phyloP scores from a whole-genome alignment of 2,888 invertebrate species.

The Fabriciana adippe region DNA sequence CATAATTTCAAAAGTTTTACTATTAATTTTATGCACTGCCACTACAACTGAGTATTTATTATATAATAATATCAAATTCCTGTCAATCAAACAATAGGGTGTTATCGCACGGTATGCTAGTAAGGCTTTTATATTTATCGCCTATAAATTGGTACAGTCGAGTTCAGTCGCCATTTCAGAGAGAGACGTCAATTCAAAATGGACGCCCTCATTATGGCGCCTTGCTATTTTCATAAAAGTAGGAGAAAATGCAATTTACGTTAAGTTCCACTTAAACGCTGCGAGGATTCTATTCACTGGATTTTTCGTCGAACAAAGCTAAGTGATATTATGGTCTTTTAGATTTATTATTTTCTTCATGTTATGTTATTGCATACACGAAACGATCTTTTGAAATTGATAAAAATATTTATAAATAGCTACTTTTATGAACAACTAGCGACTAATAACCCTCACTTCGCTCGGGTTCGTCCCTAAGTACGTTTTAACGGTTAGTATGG shows the following conservation, averaged over 20 bases:
- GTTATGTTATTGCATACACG: too few relatives aligned
- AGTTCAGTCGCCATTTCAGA: slow-evolving; percentile 29
- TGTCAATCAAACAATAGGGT: slow-evolving; percentile 29
- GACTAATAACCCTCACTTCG: too few relatives aligned
- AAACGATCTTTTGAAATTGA: too few relatives aligned
- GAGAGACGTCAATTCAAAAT: slow-evolving; percentile 31
- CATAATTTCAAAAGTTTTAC: neutral
- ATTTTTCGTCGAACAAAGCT: slow-evolving; percentile 14
- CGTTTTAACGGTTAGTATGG: too few relatives aligned
- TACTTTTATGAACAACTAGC: too few relatives aligned
- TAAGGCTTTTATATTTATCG: slow-evolving; percentile 47
- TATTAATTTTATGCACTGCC: slow-evolving; percentile 21
- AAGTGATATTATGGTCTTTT: slow-evolving; percentile 11
- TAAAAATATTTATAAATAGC: too few relatives aligned
- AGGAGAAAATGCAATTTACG: slow-evolving; percentile 35
- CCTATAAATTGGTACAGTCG: slow-evolving; percentile 50
- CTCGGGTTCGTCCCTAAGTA: too few relatives aligned
- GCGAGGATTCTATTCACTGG: slow-evolving; percentile 30
- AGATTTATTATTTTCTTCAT: neutral
- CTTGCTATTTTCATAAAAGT: slow-evolving; percentile 31
- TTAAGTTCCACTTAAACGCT: slow-evolving; percentile 32
- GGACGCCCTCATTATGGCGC: slow-evolving; percentile 30
- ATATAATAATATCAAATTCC: slow-evolving; percentile 18
- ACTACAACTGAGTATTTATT: slow-evolving; percentile 18
- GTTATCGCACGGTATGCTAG: slow-evolving; percentile 37